Percentiles rank a stretch among this genome's conserved stretches.
These are phyloP conservation scores for Apodemus speciosus DNA, from an alignment of 2,113 vertebrate genomes.

Conservation along the genomic window DNA sequence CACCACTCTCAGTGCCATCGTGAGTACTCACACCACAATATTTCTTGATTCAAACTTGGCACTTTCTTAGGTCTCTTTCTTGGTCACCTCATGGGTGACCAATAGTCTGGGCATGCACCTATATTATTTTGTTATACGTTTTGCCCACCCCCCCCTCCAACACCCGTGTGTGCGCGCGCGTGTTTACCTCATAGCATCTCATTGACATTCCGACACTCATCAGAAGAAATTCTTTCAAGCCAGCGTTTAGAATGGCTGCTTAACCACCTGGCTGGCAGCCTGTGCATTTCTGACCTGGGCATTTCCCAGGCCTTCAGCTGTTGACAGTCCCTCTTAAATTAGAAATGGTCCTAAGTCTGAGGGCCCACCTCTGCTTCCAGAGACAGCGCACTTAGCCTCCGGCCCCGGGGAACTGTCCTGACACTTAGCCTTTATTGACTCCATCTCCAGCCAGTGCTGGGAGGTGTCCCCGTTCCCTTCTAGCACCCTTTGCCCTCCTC, in stretches of 20 bases:
- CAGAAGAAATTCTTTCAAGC: conserved; percentile 49
- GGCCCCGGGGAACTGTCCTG: not conserved
- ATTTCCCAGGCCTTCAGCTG: not conserved
- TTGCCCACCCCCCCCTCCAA: not conserved
- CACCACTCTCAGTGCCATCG: not conserved
- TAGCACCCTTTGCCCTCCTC: not conserved
- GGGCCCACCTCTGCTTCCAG: not conserved
- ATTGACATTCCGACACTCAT: not conserved
- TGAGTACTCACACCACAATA: not conserved
- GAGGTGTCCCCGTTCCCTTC: not conserved
- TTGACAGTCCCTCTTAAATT: not conserved
- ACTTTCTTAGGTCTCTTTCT: not conserved
- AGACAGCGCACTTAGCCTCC: not conserved
- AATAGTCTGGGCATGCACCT: not conserved
- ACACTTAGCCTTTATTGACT: conserved; percentile 9
- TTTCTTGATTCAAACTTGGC: not conserved
- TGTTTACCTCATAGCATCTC: not conserved
- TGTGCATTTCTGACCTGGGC: not conserved
- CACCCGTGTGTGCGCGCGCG: not conserved
- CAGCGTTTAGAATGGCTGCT: not conserved
- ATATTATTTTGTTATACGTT: not conserved
- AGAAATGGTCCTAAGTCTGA: not conserved
- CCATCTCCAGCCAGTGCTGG: not conserved
- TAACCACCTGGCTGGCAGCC: not conserved
- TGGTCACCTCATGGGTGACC: not conserved